phyloP scores from a whole-genome alignment of 2,113 vertebrate genomes.

The Mohoua ochrocephala region DNA sequence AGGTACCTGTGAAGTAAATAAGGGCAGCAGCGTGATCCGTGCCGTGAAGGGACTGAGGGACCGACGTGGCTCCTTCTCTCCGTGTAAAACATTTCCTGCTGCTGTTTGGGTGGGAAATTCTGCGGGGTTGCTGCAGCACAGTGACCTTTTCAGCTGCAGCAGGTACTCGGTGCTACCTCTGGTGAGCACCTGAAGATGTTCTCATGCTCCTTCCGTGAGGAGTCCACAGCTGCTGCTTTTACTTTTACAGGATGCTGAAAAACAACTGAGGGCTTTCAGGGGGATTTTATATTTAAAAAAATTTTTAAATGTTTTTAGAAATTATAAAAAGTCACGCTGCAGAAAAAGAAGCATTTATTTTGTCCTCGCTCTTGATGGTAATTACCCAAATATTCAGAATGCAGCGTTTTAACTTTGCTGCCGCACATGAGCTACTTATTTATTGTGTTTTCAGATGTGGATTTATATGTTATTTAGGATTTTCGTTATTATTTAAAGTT shows the following conservation, averaged over 20 bases:
- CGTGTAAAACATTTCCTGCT: background rate
- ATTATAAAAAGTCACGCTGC: rapidly evolving
- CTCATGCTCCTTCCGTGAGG: rapidly evolving
- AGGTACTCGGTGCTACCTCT: rapidly evolving
- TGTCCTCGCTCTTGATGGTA: background rate
- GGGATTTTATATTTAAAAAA: background rate
- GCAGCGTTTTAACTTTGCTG: background rate
- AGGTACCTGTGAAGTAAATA: background rate
- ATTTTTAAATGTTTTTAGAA: background rate
- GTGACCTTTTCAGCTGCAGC: rapidly evolving
- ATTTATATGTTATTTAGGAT: background rate
- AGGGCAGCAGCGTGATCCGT: background rate
- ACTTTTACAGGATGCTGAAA: background rate
- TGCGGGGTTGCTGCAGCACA: background rate
- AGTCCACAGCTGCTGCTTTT: background rate
- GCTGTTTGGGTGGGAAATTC: background rate
- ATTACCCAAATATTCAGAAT: background rate
- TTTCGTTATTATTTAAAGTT: background rate
- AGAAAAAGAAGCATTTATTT: background rate
- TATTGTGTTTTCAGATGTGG: too few relatives aligned
- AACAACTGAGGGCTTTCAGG: background rate
- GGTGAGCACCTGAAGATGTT: background rate
- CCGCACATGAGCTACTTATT: too few relatives aligned
- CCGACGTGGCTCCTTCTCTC: background rate
- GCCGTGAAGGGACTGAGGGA: background rate